Evolutionary conservation across 2,113 vertebrate genomes (phyloP).

Genomic region (Callipepla squamata): DNA sequence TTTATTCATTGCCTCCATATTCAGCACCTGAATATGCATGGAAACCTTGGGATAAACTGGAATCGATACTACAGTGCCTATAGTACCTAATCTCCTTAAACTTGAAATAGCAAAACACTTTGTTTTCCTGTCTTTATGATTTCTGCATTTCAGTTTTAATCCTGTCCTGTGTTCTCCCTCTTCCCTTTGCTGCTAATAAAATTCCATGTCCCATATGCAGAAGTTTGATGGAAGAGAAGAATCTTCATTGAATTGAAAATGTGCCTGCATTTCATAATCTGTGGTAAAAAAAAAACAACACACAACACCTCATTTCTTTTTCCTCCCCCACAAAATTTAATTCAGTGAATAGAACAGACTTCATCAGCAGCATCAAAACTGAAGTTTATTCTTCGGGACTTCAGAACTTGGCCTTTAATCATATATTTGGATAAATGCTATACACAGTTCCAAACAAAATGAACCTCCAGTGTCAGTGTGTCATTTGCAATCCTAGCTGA

Average conservation of each 20-base stretch:
- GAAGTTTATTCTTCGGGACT: constrained; percentile 3
- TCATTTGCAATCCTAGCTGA: constrained; percentile 24
- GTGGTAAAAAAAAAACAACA: neutral
- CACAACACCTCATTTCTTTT: neutral
- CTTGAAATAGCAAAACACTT: neutral
- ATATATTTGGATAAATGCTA: neutral
- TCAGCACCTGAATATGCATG: neutral
- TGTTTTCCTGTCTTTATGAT: neutral
- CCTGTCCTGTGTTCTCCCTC: neutral
- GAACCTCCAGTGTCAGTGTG: neutral
- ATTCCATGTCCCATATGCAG: neutral
- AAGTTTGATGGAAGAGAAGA: neutral
- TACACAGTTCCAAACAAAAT: neutral
- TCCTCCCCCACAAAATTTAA: neutral
- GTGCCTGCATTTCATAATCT: neutral
- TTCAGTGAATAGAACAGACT: neutral
- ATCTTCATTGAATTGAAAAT: neutral
- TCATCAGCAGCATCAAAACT: neutral
- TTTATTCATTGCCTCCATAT: neutral
- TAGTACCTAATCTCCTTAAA: neutral
- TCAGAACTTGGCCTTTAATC: constrained; percentile 29
- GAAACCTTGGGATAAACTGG: neutral
- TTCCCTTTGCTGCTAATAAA: neutral
- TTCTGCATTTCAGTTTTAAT: neutral
- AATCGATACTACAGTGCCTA: neutral